Percentiles rank a stretch among this genome's conserved stretches.
phyloP scores from a whole-genome alignment of 2,797 vertebrate genomes.

The Varecia variegata region DNA sequence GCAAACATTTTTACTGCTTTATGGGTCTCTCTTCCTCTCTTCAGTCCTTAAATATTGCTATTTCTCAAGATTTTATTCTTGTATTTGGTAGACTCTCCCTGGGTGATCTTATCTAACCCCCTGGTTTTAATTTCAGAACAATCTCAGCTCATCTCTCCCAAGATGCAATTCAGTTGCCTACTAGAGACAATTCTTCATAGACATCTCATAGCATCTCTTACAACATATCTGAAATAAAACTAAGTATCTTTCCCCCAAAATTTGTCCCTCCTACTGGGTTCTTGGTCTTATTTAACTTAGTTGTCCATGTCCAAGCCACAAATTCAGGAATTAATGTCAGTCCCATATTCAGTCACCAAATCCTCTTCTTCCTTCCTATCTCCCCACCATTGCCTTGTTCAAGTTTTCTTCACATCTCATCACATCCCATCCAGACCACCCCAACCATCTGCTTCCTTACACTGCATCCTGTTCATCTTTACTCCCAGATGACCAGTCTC shows the following conservation, averaged over 20 bases:
- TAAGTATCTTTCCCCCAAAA: not conserved
- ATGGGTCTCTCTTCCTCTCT: not conserved
- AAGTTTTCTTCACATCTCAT: not conserved
- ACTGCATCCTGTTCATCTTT: not conserved
- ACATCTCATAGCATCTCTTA: not conserved
- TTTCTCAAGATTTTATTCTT: not conserved
- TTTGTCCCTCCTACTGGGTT: not conserved
- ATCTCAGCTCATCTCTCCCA: not conserved
- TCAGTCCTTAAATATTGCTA: not conserved
- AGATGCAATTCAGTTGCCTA: not conserved
- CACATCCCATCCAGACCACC: not conserved
- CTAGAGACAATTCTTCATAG: not conserved
- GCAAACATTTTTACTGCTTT: not conserved
- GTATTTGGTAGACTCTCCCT: not conserved
- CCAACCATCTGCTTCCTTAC: not conserved
- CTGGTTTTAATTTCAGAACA: not conserved
- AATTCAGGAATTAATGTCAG: not conserved
- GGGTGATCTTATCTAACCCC: not conserved
- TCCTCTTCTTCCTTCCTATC: not conserved
- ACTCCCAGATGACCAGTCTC: not conserved
- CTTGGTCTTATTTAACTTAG: not conserved
- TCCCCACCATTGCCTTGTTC: not conserved
- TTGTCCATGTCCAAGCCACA: not conserved
- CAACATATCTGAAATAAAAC: not conserved
- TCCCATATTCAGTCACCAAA: not conserved